These are phyloP conservation scores for Sminthurinus aureus DNA, from an alignment of 2,888 invertebrate genomes.

Conservation along the genomic window DNA sequence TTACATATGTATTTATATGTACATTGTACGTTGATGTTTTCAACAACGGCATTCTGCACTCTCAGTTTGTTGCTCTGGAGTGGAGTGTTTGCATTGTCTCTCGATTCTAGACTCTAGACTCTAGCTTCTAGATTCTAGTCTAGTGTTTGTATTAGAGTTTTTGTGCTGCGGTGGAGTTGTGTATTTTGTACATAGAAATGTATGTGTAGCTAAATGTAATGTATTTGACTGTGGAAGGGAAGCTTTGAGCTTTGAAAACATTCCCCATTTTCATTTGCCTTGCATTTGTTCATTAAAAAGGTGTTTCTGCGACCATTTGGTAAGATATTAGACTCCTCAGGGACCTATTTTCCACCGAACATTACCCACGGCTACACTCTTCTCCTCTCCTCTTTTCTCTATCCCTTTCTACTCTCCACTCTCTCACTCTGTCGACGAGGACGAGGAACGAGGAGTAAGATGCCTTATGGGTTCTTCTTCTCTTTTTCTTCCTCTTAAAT, in stretches of 20 bases:
- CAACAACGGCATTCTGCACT: not conserved
- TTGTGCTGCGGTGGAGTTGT: constrained; percentile 31
- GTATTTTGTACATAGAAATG: too few species aligned
- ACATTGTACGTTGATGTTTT: not conserved
- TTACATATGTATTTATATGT: not conserved
- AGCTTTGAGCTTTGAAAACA: constrained; percentile 54
- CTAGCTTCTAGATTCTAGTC: constrained; percentile 10
- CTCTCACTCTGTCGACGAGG: not conserved
- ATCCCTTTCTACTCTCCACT: constrained; percentile 16
- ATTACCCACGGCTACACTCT: constrained; percentile 51
- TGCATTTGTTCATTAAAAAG: constrained; percentile 76
- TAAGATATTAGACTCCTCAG: constrained; percentile 72
- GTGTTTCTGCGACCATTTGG: constrained; percentile 76
- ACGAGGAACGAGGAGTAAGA: constrained; percentile 11
- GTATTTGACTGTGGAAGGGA: constrained; percentile 46
- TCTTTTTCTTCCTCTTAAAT: constrained; percentile 21
- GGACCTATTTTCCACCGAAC: constrained; percentile 64
- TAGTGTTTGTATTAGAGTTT: too few species aligned
- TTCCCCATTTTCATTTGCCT: constrained; percentile 66
- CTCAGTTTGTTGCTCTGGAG: not conserved
- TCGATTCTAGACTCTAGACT: not conserved
- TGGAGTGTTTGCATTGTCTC: not conserved
- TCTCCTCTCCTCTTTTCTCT: constrained; percentile 28
- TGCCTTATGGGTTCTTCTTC: constrained; percentile 35
- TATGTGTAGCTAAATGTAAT: too few species aligned